Percentiles rank a stretch among this genome's conserved stretches.
phyloP scores from a whole-genome alignment of 2,113 vertebrate genomes.

The Pithys albifrons region DNA sequence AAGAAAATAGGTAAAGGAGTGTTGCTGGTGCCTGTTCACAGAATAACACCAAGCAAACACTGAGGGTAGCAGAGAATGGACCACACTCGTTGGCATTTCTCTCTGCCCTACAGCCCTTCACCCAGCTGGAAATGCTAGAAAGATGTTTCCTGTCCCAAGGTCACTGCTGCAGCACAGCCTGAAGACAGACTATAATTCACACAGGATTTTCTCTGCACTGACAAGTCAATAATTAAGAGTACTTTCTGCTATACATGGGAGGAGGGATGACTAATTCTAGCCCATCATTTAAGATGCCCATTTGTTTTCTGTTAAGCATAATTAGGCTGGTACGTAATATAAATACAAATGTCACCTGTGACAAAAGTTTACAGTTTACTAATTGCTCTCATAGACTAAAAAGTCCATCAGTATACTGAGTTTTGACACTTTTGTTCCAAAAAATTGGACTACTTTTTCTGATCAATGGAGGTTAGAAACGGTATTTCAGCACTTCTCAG shows the following conservation, averaged over 20 bases:
- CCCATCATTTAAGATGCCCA: not conserved
- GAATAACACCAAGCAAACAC: not conserved
- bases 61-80: not conserved
- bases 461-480: not conserved
- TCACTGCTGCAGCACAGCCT: not conserved
- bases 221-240: not conserved
- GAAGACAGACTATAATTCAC: not conserved
- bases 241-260: not conserved
- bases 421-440: not conserved
- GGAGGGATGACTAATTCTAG: not conserved
- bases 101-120: not conserved
- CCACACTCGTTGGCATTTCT: not conserved
- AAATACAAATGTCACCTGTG: not conserved
- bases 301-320: not conserved
- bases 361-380: not conserved
- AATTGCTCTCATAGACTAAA: not conserved
- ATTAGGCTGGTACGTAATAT: not conserved
- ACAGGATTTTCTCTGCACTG: not conserved
- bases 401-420: not conserved
- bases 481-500: not conserved
- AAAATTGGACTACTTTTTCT: not conserved
- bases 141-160: not conserved
- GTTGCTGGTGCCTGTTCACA: not conserved
- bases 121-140: not conserved
- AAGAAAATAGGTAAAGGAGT: not conserved